Percentiles rank a stretch among this genome's conserved stretches.
Conservation (phyloP, 2,113 vertebrate species). For the Mystacornis crossleyi region DNA sequence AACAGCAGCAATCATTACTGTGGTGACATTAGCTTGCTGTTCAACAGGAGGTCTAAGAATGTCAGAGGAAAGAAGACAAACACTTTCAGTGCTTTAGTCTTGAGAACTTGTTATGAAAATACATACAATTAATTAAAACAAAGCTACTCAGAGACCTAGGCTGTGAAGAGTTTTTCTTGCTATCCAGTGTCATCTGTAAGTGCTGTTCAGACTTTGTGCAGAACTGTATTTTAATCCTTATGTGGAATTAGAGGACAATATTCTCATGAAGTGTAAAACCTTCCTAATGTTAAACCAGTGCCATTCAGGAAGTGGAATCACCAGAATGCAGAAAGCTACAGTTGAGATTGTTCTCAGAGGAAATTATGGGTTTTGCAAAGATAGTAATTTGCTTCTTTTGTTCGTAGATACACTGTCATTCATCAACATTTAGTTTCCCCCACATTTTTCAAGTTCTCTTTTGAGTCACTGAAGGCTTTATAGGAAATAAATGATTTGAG, state of each 20-base stretch:
- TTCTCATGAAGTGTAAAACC: background rate
- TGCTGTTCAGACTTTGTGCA: background rate
- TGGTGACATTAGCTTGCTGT: background rate
- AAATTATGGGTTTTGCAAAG: background rate
- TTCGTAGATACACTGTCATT: background rate
- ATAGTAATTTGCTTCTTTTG: background rate
- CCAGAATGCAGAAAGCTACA: background rate
- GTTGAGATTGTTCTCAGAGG: background rate
- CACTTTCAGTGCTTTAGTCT: background rate
- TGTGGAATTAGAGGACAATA: background rate
- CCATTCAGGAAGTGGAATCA: background rate
- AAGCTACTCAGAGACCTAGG: background rate
- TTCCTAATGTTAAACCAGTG: background rate
- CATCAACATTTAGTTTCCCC: background rate
- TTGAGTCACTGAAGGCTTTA: background rate
- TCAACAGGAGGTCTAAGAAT: background rate
- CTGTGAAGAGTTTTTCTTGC: background rate
- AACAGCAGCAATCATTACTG: background rate
- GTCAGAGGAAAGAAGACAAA: background rate
- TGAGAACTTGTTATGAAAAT: background rate
- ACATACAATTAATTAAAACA: background rate
- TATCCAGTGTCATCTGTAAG: background rate
- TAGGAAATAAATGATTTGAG: background rate
- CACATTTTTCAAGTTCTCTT: background rate
- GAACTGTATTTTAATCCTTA: background rate